A percentile compares a stretch with the other conserved stretches of the same genome.
Conservation (phyloP, 1,140 invertebrate genomes). For the Neodiprion pinetum region DNA sequence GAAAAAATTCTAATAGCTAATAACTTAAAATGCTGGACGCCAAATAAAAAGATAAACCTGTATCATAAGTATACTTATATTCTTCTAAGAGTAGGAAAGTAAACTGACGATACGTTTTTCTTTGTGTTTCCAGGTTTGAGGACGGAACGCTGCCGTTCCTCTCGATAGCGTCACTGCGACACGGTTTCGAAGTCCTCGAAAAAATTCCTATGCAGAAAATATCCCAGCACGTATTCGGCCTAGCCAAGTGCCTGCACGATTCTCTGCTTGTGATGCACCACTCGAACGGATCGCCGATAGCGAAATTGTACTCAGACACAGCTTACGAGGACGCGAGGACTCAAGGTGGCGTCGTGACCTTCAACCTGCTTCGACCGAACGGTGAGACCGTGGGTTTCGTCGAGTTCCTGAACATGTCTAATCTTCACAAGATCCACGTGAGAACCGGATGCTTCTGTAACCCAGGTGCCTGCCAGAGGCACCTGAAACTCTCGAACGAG, state of each 20-base stretch:
- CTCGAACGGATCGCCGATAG: conserved; percentile 75
- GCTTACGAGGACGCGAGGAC: conserved; percentile 67
- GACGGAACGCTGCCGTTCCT: conserved; percentile 92
- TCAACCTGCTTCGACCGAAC: conserved; percentile 82
- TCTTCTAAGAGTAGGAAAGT: too few relatives aligned
- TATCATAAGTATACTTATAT: too few relatives aligned
- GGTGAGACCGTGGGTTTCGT: conserved; percentile 86
- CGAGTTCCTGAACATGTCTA: conserved; percentile 89
- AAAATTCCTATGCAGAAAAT: conserved; percentile 73
- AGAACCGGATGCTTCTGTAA: conserved; percentile 97
- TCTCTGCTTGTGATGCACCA: conserved; percentile 73
- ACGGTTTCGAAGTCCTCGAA: conserved; percentile 79
- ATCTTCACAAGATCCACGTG: conserved; percentile 85
- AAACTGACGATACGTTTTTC: too few relatives aligned
- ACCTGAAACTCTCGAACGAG: conserved; percentile 73
- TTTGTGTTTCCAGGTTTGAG: conserved; percentile 78
- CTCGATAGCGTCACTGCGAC: conserved; percentile 80
- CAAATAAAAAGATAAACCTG: too few relatives aligned
- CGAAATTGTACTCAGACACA: conserved; percentile 76
- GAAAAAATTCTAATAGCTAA: conserved; percentile 12
- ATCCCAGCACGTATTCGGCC: conserved; percentile 75
- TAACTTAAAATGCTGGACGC: background rate
- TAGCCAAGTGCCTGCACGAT: conserved; percentile 78
- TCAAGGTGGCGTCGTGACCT: conserved; percentile 89
- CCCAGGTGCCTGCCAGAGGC: conserved; percentile 90